Evolutionary conservation across 2,797 vertebrate species (phyloP).

Genomic region (Pseudopleuronectes americanus): DNA sequence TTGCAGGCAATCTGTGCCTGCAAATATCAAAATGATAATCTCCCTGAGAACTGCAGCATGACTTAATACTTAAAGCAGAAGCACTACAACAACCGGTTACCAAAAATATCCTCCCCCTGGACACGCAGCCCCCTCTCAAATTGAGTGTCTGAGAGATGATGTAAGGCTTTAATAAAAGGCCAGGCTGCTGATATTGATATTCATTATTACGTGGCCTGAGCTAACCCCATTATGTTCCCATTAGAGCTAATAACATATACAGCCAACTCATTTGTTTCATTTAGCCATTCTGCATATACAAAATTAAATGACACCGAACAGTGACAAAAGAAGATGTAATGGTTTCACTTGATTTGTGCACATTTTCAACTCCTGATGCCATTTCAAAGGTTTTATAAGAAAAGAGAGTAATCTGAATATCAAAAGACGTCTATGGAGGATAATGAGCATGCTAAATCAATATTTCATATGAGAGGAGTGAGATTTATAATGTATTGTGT

Average conservation of each 20-base stretch:
- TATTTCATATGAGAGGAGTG: constrained; percentile 63
- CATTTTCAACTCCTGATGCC: constrained; percentile 22
- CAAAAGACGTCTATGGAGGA: constrained; percentile 41
- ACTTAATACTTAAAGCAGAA: constrained; percentile 32
- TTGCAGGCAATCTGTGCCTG: neutral
- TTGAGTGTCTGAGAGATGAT: constrained; percentile 82
- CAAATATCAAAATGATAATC: constrained; percentile 2
- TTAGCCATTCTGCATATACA: constrained; percentile 75
- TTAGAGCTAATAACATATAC: constrained; percentile 83
- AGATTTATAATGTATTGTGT: constrained; percentile 58
- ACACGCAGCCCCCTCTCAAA: constrained; percentile 55
- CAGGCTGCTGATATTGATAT: constrained; percentile 81
- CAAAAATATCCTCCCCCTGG: constrained; percentile 38
- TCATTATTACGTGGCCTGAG: constrained; percentile 82
- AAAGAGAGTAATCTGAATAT: constrained; percentile 57
- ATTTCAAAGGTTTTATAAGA: constrained; percentile 39
- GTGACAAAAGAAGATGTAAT: constrained; percentile 67
- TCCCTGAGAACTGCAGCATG: neutral
- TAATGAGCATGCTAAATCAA: constrained; percentile 70
- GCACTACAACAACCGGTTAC: constrained; percentile 13
- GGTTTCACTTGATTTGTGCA: constrained; percentile 16
- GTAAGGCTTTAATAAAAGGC: constrained; percentile 86
- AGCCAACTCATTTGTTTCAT: constrained; percentile 84
- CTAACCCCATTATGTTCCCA: constrained; percentile 84
- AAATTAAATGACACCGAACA: constrained; percentile 70